A percentile compares a stretch with the other conserved stretches of the same genome.
Conservation (phyloP, 1,140 invertebrate species). For the Macrobrachium nipponense region DNA sequence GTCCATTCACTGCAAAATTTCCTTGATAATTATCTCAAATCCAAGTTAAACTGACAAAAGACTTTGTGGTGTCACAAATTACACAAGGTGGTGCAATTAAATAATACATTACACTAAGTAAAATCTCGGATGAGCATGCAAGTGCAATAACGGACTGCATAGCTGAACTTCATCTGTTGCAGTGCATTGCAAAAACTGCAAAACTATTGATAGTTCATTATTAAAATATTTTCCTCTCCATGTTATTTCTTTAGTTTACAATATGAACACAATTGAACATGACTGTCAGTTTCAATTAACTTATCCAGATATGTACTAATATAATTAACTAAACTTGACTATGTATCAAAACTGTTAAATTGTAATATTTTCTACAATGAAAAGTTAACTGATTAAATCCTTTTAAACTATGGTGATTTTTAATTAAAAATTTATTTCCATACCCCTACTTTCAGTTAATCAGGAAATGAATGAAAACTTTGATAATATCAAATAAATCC, state of each 20-base stretch:
- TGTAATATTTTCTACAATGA: too few relatives aligned
- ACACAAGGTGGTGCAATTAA: too few relatives aligned
- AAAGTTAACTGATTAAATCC: too few relatives aligned
- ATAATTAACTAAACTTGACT: too few relatives aligned
- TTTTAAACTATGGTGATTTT: neutral
- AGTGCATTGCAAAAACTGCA: neutral
- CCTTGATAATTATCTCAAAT: too few relatives aligned
- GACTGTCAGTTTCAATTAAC: neutral
- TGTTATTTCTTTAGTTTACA: neutral
- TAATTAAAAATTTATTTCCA: too few relatives aligned
- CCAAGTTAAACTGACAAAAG: too few relatives aligned
- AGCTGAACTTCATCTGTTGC: neutral
- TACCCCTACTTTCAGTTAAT: too few relatives aligned
- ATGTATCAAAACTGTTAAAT: too few relatives aligned
- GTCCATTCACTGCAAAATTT: too few relatives aligned
- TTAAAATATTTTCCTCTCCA: neutral
- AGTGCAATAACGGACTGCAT: neutral
- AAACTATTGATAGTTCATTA: neutral
- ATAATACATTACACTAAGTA: neutral
- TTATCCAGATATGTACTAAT: too few relatives aligned
- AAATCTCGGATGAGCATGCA: slow-evolving; percentile 22
- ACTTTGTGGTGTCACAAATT: too few relatives aligned
- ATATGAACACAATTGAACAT: neutral
- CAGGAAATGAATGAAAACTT: neutral
- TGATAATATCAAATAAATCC: neutral